Evolutionary conservation across 2,888 invertebrate species (phyloP).

Genomic region (Urechis unicinctus): DNA sequence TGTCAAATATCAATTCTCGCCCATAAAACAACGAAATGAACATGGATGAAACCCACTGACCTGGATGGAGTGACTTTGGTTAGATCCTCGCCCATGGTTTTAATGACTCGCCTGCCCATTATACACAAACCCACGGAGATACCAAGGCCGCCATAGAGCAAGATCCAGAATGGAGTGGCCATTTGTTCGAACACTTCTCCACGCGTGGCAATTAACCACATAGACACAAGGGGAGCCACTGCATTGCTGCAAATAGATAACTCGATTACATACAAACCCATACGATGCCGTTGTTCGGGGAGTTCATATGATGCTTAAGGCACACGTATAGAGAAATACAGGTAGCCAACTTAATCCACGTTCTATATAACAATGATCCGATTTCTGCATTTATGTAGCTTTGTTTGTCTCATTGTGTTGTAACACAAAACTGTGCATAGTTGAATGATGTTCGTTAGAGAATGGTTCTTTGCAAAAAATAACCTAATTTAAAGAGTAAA

Average conservation of each 20-base stretch:
- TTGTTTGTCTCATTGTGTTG: too few species aligned
- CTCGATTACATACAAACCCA: too few species aligned
- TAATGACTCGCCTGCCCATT: slow-evolving; percentile 92
- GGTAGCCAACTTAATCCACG: too few species aligned
- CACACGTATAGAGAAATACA: too few species aligned
- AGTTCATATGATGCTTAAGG: too few species aligned
- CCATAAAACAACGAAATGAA: not conserved
- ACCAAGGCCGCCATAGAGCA: slow-evolving; percentile 89
- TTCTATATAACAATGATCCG: too few species aligned
- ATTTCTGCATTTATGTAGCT: too few species aligned
- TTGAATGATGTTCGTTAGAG: too few species aligned
- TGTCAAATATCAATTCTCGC: not conserved
- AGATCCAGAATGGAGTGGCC: slow-evolving; percentile 82
- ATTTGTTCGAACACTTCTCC: slow-evolving; percentile 61
- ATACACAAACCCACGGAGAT: slow-evolving; percentile 94
- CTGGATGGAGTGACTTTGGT: slow-evolving; percentile 95
- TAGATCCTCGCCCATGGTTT: slow-evolving; percentile 93
- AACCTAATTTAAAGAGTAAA: too few species aligned
- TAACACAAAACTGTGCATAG: too few species aligned
- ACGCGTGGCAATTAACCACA: slow-evolving; percentile 59
- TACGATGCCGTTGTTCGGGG: too few species aligned
- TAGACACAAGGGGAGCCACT: slow-evolving; percentile 89
- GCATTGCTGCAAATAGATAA: slow-evolving; percentile 75
- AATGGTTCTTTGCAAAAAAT: too few species aligned
- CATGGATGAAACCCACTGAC: slow-evolving; percentile 52